Conservation (phyloP, 2,888 invertebrate genomes). For the Archips crataeganus region DNA sequence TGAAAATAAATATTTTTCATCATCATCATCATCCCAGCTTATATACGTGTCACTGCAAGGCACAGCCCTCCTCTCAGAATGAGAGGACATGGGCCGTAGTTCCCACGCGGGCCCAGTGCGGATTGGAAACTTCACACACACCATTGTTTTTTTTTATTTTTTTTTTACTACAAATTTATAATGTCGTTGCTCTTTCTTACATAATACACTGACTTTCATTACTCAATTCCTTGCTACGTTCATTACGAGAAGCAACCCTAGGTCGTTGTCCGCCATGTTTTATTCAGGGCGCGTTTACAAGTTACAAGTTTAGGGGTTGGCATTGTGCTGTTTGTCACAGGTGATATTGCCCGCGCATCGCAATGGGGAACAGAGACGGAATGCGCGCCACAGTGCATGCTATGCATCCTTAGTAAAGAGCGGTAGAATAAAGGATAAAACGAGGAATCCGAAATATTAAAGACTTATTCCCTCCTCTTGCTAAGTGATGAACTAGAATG, state of each 20-base stretch:
- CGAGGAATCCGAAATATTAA: neutral
- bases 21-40: too few relatives aligned
- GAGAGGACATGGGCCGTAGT: too few relatives aligned
- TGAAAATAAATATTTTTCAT: too few relatives aligned
- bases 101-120: too few relatives aligned
- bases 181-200: too few relatives aligned
- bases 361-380: conserved; percentile 7
- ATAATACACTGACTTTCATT: too few relatives aligned
- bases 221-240: too few relatives aligned
- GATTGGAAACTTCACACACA: too few relatives aligned
- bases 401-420: neutral
- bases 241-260: conserved; percentile 7
- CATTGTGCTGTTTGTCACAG: conserved; percentile 36
- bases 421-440: neutral
- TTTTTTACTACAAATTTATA: too few relatives aligned
- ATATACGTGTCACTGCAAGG: too few relatives aligned
- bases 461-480: neutral
- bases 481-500: neutral
- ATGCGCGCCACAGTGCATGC: conserved; percentile 17
- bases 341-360: conserved; percentile 35
- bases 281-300: conserved; percentile 68
- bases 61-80: too few relatives aligned
- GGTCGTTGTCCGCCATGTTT: conserved; percentile 66
- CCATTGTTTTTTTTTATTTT: too few relatives aligned
- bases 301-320: conserved; percentile 51